A percentile compares a stretch with the other conserved stretches of the same genome.
These are phyloP conservation scores for Paraplagusia blochii DNA, from an alignment of 2,113 vertebrate species.

Conservation along the genomic window DNA sequence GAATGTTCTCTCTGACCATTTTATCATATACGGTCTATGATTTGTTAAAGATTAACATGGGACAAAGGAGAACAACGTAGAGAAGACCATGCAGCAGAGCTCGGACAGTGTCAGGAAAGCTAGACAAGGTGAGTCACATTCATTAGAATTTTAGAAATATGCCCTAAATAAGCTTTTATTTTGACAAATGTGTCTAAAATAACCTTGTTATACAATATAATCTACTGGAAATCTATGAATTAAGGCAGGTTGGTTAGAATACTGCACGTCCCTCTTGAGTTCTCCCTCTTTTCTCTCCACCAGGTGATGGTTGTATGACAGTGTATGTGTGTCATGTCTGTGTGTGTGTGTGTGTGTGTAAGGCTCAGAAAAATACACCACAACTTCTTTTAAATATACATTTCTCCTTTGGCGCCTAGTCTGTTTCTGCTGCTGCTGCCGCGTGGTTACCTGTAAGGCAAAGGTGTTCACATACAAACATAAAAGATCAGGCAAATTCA, in stretches of 20 bases:
- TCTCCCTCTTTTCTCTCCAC: slow-evolving; percentile 6
- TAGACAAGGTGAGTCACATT: too few relatives aligned
- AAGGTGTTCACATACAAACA: slow-evolving; percentile 63
- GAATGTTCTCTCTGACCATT: too few relatives aligned
- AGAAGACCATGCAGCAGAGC: too few relatives aligned
- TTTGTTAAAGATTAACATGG: too few relatives aligned
- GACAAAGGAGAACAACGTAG: too few relatives aligned
- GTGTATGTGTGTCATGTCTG: slow-evolving; percentile 51
- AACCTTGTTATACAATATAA: slow-evolving; percentile 22
- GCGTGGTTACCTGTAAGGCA: slow-evolving; percentile 72
- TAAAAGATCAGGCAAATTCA: slow-evolving; percentile 59
- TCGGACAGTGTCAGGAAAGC: too few relatives aligned
- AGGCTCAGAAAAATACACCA: slow-evolving; percentile 64
- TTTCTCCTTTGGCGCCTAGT: slow-evolving; percentile 62
- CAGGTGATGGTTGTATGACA: slow-evolving; percentile 33
- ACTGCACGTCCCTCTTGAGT: slow-evolving; percentile 55
- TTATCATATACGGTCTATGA: too few relatives aligned
- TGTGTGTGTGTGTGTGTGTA: slow-evolving; percentile 57
- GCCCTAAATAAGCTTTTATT: slow-evolving; percentile 13
- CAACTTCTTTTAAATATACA: slow-evolving; percentile 15
- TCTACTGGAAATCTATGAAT: slow-evolving; percentile 51
- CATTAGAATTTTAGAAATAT: background rate
- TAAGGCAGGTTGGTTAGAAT: slow-evolving; percentile 70
- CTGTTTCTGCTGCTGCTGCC: slow-evolving; percentile 72
- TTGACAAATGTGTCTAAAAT: slow-evolving; percentile 16